These are phyloP conservation scores for Nebria brevicollis DNA, from an alignment of 2,888 invertebrate species.

Conservation along the genomic window DNA sequence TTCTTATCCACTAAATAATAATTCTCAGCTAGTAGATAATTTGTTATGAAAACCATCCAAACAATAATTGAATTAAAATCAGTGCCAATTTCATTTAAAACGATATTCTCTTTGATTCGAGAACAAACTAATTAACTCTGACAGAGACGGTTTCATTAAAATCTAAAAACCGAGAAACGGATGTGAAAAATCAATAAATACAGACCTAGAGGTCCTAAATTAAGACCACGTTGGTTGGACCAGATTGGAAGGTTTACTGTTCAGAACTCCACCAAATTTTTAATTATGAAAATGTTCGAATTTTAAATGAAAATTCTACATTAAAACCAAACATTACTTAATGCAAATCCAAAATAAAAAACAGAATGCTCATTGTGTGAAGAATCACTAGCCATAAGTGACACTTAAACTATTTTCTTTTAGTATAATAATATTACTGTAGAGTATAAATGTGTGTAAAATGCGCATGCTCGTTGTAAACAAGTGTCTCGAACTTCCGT, in stretches of 20 bases:
- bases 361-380: too few relatives aligned
- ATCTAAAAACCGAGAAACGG: neutral
- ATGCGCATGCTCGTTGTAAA: neutral
- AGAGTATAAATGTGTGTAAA: neutral
- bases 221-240: too few relatives aligned
- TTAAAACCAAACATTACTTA: too few relatives aligned
- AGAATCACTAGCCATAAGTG: too few relatives aligned
- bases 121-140: neutral
- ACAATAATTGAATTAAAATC: conserved; percentile 1
- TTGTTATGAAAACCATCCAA: neutral
- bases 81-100: neutral
- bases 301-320: too few relatives aligned
- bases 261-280: too few relatives aligned
- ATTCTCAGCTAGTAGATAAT: neutral
- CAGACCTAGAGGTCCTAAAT: too few relatives aligned
- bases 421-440: too few relatives aligned
- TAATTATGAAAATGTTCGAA: too few relatives aligned
- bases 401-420: too few relatives aligned
- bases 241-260: too few relatives aligned
- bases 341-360: too few relatives aligned
- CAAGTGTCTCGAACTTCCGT: conserved; percentile 16
- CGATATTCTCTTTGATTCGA: neutral
- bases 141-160: neutral
- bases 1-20: neutral
- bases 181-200: neutral